Conservation (phyloP, 2,888 invertebrate genomes). For the Hyppa rectilinea region DNA sequence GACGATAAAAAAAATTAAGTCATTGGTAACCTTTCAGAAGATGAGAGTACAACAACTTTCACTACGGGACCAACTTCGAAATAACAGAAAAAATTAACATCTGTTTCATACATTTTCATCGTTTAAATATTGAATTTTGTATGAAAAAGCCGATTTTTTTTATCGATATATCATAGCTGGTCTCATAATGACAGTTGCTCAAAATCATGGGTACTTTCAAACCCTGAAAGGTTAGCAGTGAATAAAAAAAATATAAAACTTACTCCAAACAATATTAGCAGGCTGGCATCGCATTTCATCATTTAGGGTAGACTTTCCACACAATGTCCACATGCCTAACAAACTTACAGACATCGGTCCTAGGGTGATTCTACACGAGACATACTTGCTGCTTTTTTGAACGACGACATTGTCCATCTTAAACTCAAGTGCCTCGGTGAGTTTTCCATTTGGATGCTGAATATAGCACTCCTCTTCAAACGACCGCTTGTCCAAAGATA, state of each 20-base stretch:
- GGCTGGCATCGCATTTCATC: conserved; percentile 57
- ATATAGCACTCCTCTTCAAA: conserved; percentile 58
- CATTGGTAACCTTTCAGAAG: too few relatives aligned
- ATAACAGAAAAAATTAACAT: too few relatives aligned
- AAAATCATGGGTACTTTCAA: too few relatives aligned
- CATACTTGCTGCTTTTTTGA: conserved; percentile 54
- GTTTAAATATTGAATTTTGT: too few relatives aligned
- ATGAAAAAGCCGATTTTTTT: too few relatives aligned
- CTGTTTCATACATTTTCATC: too few relatives aligned
- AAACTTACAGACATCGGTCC: conserved; percentile 57
- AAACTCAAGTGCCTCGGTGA: conserved; percentile 4
- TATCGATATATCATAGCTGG: too few relatives aligned
- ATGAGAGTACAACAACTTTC: too few relatives aligned
- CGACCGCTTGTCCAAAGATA: conserved; percentile 57
- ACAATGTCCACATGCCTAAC: conserved; percentile 62
- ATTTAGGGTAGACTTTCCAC: conserved; percentile 41
- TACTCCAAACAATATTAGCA: conserved; percentile 58
- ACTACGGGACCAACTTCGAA: too few relatives aligned
- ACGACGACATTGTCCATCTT: conserved; percentile 33
- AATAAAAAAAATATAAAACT: conserved; percentile 41
- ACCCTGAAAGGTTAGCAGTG: too few relatives aligned
- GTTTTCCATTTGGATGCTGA: conserved; percentile 37
- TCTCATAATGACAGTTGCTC: too few relatives aligned
- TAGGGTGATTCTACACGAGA: conserved; percentile 66
- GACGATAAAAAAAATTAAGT: too few relatives aligned